phyloP scores from a whole-genome alignment of 2,888 invertebrate species.

The Cheilosia variabilis region DNA sequence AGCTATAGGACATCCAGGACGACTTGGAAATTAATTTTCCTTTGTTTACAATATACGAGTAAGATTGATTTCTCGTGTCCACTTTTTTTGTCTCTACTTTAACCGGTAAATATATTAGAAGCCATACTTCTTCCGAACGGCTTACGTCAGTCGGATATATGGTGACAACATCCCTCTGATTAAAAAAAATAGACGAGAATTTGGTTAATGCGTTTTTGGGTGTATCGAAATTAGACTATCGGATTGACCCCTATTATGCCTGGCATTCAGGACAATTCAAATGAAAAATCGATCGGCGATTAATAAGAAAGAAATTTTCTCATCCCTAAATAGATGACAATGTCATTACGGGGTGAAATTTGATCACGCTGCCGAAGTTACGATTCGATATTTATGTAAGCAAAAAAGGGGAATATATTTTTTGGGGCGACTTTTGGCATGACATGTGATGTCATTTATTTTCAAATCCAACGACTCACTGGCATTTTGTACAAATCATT shows the following conservation, averaged over 20 bases:
- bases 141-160: conserved; percentile 21
- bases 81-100: conserved; percentile 8
- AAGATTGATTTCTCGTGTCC: conserved; percentile 33
- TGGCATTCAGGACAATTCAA: conserved; percentile 60
- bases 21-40: conserved; percentile 57
- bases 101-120: conserved; percentile 29
- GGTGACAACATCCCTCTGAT: conserved; percentile 40
- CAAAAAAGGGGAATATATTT: neutral
- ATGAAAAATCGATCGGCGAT: conserved; percentile 65
- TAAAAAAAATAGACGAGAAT: conserved; percentile 66
- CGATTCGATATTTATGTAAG: conserved; percentile 22
- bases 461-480: conserved; percentile 46
- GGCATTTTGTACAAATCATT: conserved; percentile 53
- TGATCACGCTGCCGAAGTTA: conserved; percentile 70
- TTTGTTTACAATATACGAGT: conserved; percentile 48
- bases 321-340: conserved; percentile 61
- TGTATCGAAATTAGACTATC: conserved; percentile 24
- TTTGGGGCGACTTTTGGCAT: conserved; percentile 3
- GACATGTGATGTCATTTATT: conserved; percentile 63
- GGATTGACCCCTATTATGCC: conserved; percentile 62
- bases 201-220: conserved; percentile 64
- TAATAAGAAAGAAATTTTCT: conserved; percentile 43
- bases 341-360: conserved; percentile 57
- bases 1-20: conserved; percentile 31
- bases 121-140: conserved; percentile 38